Evolutionary conservation across 2,113 vertebrate species (phyloP), one percentile per base, ranked within the genome.

Genomic region (Xiphophorus couchianus): DNA sequence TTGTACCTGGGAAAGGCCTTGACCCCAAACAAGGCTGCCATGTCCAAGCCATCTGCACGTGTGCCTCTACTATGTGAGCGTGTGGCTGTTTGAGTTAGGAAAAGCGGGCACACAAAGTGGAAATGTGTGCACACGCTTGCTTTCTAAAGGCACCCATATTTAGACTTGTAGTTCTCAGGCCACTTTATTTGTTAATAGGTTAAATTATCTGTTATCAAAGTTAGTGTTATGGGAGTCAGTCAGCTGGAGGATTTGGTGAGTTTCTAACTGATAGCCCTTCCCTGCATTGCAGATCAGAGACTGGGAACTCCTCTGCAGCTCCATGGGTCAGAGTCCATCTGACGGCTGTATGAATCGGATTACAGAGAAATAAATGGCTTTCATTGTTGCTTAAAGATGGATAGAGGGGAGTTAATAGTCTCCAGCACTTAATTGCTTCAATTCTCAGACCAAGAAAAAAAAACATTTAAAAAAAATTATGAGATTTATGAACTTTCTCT

Each of bases 1-100:
- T 89, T 84, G 90, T 84, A 91, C 86, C 85, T 88, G 89, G 81
- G 89, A 90, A 87, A 90, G 90, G 91, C 85, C 89, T 88, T 92
- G 93, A 95, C 93, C 94, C 88, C 75, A 80, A 81, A 85, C 60
- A 66, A 84, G 89, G 86, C 85, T 91, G 84, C 89, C 88, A 85
- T 85, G 86, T 82, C 80, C 72, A 51, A 72, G 76, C 84, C 60
- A 71, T 69, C 44, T 71, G 70, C 86, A 86, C 74, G 35, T 84
- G 85, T 82, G 71, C 80, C 74, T 80, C 72, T 61, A 66, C 65
- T 74, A 73, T 42, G 64, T 66, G 44, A 65, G 62, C 67, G 29
- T 71, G 78, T 75, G 67, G 0, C 58, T 77, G 69, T 84, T 62
- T 84, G 81, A 37, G 65, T 48, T 74, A 35, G 37, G 8, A 37